phyloP scores from a whole-genome alignment of 2,113 vertebrate genomes.

The Furnarius figulus region DNA sequence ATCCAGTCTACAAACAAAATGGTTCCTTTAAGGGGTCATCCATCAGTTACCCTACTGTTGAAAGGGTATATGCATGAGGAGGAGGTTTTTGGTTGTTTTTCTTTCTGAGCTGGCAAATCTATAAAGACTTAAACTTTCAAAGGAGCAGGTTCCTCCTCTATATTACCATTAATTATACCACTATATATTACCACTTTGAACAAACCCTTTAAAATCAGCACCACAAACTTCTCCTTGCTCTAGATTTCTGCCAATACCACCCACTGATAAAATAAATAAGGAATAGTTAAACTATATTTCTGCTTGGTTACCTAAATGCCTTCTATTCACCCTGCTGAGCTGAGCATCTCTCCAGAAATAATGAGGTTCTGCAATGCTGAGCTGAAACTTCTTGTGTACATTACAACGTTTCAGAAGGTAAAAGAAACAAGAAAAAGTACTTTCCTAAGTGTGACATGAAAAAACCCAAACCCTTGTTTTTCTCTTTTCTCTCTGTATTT shows the following conservation, averaged over 20 bases:
- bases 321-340: neutral
- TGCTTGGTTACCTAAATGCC: neutral
- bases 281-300: neutral
- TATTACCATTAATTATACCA: neutral
- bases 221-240: neutral
- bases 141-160: neutral
- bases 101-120: neutral
- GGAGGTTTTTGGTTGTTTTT: neutral
- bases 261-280: neutral
- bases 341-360: neutral
- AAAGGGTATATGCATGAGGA: neutral
- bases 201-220: neutral
- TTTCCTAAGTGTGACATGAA: neutral
- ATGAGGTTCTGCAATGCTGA: neutral
- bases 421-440: neutral
- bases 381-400: neutral
- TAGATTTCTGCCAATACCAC: neutral
- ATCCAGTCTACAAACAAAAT: neutral
- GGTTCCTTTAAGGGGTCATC: neutral
- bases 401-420: neutral
- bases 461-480: fast-evolving
- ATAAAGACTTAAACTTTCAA: neutral
- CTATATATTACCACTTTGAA: neutral
- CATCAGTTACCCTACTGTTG: neutral
- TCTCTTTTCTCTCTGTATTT: neutral